Evolutionary conservation across 2,797 vertebrate species (phyloP).

Genomic region (Cuniculus paca): DNA sequence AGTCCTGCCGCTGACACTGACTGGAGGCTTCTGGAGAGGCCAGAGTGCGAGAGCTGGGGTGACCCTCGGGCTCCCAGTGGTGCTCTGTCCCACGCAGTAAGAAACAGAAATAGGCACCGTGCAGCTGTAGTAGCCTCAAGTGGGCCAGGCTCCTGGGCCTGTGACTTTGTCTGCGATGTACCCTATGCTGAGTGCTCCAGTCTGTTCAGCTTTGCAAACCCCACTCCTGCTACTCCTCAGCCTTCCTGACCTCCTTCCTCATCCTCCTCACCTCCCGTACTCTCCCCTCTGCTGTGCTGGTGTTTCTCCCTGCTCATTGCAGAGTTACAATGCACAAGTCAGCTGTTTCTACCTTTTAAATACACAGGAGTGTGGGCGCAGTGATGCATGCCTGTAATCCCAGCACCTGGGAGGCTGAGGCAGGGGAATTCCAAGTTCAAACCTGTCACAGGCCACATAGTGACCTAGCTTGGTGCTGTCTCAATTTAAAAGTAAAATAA

Average conservation of each 20-base stretch:
- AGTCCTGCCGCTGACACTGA: no score
- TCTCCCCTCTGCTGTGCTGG: not conserved
- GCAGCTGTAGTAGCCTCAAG: not conserved
- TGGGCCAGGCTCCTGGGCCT: not conserved
- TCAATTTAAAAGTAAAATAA: not conserved
- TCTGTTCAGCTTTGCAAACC: rapidly evolving
- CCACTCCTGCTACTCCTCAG: no score
- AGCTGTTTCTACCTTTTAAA: not conserved
- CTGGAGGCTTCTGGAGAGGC: not conserved
- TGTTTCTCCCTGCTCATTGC: not conserved
- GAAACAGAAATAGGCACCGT: not conserved
- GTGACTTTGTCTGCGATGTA: no score
- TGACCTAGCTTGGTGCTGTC: not conserved
- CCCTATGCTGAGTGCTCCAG: rapidly evolving
- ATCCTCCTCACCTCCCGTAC: not conserved
- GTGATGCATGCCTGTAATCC: not conserved
- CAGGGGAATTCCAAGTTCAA: not conserved
- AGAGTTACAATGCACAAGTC: rapidly evolving
- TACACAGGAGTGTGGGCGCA: no score
- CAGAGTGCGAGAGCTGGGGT: not conserved
- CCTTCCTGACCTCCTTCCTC: not conserved
- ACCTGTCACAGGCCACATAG: not conserved
- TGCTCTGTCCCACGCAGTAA: rapidly evolving
- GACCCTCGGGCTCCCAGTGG: not conserved
- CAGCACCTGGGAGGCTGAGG: not conserved